Percentiles rank a stretch among this genome's conserved stretches.
phyloP scores from a whole-genome alignment of 2,113 vertebrate species.

The Eublepharis macularius region DNA sequence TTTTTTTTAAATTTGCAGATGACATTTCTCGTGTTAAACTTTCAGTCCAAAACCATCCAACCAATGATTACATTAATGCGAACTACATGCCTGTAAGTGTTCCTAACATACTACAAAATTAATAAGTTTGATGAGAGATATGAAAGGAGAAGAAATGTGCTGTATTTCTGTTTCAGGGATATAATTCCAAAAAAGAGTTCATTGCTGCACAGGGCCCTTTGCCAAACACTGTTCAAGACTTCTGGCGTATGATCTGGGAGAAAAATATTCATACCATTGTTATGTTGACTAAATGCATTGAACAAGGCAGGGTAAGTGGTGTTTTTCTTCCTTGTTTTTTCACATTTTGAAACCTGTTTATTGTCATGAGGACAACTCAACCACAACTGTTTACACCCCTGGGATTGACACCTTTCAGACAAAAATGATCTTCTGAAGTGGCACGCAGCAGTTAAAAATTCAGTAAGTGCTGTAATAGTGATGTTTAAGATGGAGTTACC shows the following conservation, averaged over 20 bases:
- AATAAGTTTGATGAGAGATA: neutral
- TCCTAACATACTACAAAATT: conserved; percentile 14
- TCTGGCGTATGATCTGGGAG: conserved; percentile 98
- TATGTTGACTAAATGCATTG: conserved; percentile 95
- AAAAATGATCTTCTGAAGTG: neutral
- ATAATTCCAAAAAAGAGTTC: conserved; percentile 87
- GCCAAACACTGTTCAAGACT: conserved; percentile 87
- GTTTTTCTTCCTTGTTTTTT: conserved; percentile 60
- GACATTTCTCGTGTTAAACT: conserved; percentile 94
- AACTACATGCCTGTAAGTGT: conserved; percentile 92
- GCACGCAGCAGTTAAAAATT: neutral
- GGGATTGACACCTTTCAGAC: neutral
- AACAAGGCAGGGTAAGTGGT: conserved; percentile 88
- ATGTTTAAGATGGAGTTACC: no score
- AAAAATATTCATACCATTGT: conserved; percentile 87
- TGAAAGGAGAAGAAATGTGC: neutral
- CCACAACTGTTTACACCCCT: neutral
- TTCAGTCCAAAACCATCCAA: conserved; percentile 75
- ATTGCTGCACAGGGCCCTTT: conserved; percentile 95
- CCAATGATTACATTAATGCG: conserved; percentile 95
- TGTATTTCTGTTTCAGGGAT: conserved; percentile 79
- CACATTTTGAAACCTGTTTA: conserved; percentile 49
- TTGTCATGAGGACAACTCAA: neutral
- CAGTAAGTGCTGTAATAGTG: no score
- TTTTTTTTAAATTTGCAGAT: conserved; percentile 75